Conservation (phyloP, 2,797 vertebrate species). For the Phalanger gymnotis region DNA sequence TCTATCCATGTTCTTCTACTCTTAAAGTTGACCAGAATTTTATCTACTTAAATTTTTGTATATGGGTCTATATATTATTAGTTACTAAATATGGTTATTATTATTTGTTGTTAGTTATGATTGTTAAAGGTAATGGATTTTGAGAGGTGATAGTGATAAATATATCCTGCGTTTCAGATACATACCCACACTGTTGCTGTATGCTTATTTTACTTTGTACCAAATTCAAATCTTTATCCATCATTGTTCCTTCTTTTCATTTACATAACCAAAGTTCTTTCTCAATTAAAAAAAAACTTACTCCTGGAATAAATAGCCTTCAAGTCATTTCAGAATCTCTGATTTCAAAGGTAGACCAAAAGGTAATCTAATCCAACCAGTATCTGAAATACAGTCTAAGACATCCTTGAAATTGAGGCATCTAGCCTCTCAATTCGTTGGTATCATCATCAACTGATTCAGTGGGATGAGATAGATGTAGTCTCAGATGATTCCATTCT, state of each 20-base stretch:
- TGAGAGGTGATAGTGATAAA: background rate
- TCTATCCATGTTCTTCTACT: background rate
- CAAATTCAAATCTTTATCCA: background rate
- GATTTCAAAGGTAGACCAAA: background rate
- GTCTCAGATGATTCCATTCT: background rate
- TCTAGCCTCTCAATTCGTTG: background rate
- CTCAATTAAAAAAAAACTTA: background rate
- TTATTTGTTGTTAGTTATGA: background rate
- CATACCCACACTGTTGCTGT: background rate
- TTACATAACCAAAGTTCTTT: slow-evolving; percentile 5
- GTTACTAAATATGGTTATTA: background rate
- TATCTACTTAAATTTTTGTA: background rate
- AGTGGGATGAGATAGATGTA: background rate
- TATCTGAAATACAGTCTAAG: background rate
- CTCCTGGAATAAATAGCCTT: background rate
- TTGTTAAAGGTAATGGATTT: background rate
- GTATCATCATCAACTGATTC: background rate
- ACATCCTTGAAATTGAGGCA: background rate
- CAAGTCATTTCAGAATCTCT: background rate
- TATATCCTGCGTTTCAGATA: background rate
- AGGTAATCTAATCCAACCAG: background rate
- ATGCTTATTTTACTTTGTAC: slow-evolving; percentile 2
- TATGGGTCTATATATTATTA: background rate
- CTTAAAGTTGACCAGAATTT: background rate
- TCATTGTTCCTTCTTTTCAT: background rate